phyloP scores from a whole-genome alignment of 2,113 vertebrate species.

The Labeo rohita region DNA sequence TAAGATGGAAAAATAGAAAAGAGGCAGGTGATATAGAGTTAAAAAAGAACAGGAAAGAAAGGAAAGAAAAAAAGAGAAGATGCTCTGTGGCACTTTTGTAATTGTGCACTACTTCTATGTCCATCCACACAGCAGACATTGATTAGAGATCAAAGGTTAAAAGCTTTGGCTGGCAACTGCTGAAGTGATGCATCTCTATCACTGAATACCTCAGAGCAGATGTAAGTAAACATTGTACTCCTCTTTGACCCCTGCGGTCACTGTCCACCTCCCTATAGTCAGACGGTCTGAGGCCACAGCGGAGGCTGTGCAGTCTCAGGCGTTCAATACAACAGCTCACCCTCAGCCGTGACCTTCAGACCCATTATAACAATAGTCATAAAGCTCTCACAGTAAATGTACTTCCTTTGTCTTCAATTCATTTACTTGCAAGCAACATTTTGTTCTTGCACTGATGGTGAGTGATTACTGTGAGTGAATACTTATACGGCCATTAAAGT shows the following conservation, averaged over 20 bases:
- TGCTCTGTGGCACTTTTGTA: neutral
- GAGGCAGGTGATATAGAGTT: neutral
- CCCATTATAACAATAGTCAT: neutral
- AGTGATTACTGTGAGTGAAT: neutral
- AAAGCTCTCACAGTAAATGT: neutral
- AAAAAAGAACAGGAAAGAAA: neutral
- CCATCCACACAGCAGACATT: conserved; percentile 26
- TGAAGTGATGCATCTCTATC: conserved; percentile 47
- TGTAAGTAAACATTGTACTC: conserved; percentile 52
- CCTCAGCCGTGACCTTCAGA: neutral
- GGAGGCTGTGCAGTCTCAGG: neutral
- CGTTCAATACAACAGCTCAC: conserved; percentile 19
- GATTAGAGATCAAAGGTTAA: conserved; percentile 44
- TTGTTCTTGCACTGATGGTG: neutral
- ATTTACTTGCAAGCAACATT: neutral
- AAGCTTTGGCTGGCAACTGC: conserved; percentile 15
- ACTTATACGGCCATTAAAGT: neutral
- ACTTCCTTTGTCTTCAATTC: neutral
- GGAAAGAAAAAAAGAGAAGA: neutral
- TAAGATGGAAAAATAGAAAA: neutral
- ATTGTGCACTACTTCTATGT: conserved; percentile 63
- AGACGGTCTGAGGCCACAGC: neutral
- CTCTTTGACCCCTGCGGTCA: conserved; percentile 64
- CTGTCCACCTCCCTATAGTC: conserved; percentile 23
- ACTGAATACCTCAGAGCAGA: conserved; percentile 39